Evolutionary conservation across 1,140 invertebrate genomes (phyloP), one percentile per base, ranked within the genome.

Genomic region (Tribolium castaneum): DNA sequence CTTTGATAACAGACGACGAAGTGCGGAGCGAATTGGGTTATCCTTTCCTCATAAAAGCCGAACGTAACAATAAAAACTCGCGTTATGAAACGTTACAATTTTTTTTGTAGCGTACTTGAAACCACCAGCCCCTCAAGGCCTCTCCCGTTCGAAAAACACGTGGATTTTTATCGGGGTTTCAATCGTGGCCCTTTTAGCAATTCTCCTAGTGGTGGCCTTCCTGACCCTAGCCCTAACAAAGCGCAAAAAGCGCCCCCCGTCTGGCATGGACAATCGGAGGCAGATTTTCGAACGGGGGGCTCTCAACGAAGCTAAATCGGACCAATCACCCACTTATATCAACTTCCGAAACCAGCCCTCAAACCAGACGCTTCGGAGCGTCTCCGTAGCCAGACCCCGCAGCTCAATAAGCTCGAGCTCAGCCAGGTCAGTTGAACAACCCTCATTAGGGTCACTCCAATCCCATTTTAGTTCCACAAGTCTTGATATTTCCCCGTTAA

Each of bases 1-100:
- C 90, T 49, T 87, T 95, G 4, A 90, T 96, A 2, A 90, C 91
- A 0, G 91, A 94, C 39, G 90, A 90, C 6, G 94, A 96, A 85
- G 94, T 94, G 0, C 90, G 90, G 0, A 87, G 89, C n/a, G 92
- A 93, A 76, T 87, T 95, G 25, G 94, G 93, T 5, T 86, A 81
- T 80, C 92, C 93, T 0, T 91, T 95, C n/a, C 90, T 93, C 10
- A 93, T 94, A 76, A 95, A 95, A 87, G 94, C 94, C 66, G 93
- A 95, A 89, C 94, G 94, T 96, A 89, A 92, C 91, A 86, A 70
- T 1, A 71, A 30, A 35, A 51, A 16, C 56, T 70, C 16, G 25
- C 25, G 35, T n/a, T 45, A 10, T 9, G n/a, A 71, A 49, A 16
- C 16, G 52, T n/a, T 51, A 49, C 25, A 30, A 30, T 30, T 2